These are phyloP conservation scores for Samia ricini DNA, from an alignment of 1,140 invertebrate species.

Conservation along the genomic window DNA sequence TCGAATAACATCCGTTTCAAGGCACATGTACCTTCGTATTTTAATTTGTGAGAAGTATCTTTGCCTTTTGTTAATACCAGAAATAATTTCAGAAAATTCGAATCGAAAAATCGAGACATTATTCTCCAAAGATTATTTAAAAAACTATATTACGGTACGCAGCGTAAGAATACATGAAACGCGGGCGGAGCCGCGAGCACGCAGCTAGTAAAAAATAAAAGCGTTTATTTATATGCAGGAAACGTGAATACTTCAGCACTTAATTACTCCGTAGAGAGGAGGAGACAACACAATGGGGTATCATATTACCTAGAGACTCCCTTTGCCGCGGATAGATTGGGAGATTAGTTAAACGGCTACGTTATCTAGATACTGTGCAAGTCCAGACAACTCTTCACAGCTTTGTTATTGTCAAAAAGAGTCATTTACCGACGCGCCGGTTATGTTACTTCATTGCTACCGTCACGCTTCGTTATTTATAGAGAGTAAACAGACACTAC, in stretches of 20 bases:
- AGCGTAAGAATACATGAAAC: too few relatives aligned
- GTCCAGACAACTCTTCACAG: neutral
- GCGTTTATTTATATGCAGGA: slow-evolving; percentile 24
- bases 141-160: too few relatives aligned
- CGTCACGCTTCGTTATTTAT: neutral
- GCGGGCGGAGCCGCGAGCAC: too few relatives aligned
- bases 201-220: neutral
- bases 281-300: slow-evolving; percentile 49
- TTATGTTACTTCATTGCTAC: neutral
- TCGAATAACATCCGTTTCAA: too few relatives aligned
- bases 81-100: too few relatives aligned
- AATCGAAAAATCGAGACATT: too few relatives aligned
- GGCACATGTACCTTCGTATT: too few relatives aligned
- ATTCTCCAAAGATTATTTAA: too few relatives aligned
- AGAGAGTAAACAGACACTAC: neutral
- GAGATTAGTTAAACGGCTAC: slow-evolving; percentile 7
- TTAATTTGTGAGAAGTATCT: too few relatives aligned
- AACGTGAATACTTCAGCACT: slow-evolving; percentile 41
- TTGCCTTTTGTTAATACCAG: too few relatives aligned
- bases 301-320: slow-evolving; percentile 40
- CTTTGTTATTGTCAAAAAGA: slow-evolving; percentile 1
- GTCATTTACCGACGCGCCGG: neutral
- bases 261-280: slow-evolving; percentile 43
- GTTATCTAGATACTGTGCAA: neutral
- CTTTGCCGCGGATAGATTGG: slow-evolving; percentile 12